Conservation (phyloP, 2,113 vertebrate genomes). For the Phyllostomus discolor region DNA sequence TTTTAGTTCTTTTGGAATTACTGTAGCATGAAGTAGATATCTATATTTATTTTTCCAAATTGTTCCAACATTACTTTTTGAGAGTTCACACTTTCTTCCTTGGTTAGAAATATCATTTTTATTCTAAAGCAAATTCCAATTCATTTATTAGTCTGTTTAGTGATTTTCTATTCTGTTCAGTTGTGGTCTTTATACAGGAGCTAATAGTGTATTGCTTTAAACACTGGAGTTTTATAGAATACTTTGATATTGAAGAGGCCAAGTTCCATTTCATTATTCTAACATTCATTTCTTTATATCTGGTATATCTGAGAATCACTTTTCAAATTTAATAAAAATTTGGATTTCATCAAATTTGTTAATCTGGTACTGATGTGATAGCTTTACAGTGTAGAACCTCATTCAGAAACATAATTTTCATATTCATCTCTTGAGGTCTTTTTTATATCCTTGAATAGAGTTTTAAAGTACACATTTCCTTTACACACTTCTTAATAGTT, state of each 20-base stretch:
- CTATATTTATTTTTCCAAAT: constrained; percentile 14
- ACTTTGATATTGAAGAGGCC: background rate
- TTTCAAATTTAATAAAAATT: background rate
- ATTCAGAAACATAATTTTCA: background rate
- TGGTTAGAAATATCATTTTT: constrained; percentile 6
- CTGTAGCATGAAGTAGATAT: background rate
- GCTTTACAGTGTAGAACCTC: background rate
- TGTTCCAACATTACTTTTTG: background rate
- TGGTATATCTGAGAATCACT: background rate
- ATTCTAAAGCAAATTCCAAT: background rate
- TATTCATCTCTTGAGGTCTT: background rate
- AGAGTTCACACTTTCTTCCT: background rate
- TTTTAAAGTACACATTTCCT: background rate
- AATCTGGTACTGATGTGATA: background rate
- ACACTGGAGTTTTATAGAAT: background rate
- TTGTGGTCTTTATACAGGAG: background rate
- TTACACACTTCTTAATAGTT: background rate
- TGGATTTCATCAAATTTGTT: background rate
- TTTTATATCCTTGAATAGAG: background rate
- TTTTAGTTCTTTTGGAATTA: background rate
- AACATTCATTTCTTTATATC: background rate
- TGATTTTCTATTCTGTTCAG: background rate
- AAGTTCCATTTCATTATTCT: background rate
- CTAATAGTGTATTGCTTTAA: background rate
- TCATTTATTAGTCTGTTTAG: background rate